A percentile compares a stretch with the other conserved stretches of the same genome.
These are phyloP conservation scores for Tinea trinotella DNA, from an alignment of 2,888 invertebrate genomes.

Conservation along the genomic window DNA sequence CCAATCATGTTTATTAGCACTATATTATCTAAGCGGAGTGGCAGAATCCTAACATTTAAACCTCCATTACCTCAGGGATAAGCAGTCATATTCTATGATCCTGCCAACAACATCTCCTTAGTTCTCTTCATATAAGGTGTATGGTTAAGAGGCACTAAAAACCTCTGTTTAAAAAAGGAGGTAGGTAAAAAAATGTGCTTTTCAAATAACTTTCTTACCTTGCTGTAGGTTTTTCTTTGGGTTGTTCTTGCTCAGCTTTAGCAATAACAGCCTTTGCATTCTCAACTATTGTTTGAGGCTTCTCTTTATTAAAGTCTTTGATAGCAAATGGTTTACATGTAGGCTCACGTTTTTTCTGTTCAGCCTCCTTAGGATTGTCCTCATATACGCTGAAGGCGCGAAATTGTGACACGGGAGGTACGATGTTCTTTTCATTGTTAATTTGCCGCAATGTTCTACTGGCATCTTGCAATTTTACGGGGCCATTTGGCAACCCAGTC, in stretches of 20 bases:
- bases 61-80: too few species aligned
- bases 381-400: slow-evolving; percentile 85
- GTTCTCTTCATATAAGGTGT: too few species aligned
- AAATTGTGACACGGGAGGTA: slow-evolving; percentile 78
- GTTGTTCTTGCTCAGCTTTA: slow-evolving; percentile 47
- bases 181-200: too few species aligned
- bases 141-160: too few species aligned
- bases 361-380: slow-evolving; percentile 66
- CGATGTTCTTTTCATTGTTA: slow-evolving; percentile 65
- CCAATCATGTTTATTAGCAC: too few species aligned
- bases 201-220: slow-evolving; percentile 1
- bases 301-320: slow-evolving; percentile 52
- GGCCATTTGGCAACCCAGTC: slow-evolving; percentile 59
- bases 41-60: too few species aligned
- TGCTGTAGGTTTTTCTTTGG: slow-evolving; percentile 34
- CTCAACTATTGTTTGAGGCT: slow-evolving; percentile 47
- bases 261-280: slow-evolving; percentile 46
- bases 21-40: too few species aligned
- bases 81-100: too few species aligned
- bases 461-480: slow-evolving; percentile 63
- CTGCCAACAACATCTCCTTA: too few species aligned
- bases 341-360: slow-evolving; percentile 56
- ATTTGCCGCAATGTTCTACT: slow-evolving; percentile 58
- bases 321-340: slow-evolving; percentile 56
- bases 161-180: too few species aligned